Conservation (phyloP, 1,140 invertebrate genomes). For the Chlorops oryzae region DNA sequence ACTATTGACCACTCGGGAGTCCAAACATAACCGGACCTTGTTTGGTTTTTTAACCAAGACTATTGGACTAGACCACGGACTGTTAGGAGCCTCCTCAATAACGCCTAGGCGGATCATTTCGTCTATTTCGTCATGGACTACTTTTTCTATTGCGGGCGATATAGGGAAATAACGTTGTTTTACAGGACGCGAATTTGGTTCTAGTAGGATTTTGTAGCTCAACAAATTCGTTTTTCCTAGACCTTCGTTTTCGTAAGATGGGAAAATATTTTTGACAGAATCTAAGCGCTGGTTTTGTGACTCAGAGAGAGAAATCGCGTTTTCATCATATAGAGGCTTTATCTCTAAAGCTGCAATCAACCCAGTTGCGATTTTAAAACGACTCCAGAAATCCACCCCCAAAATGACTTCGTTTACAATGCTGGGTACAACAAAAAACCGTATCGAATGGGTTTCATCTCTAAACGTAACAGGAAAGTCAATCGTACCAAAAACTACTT, state of each 20-base stretch:
- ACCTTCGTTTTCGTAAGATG: not conserved
- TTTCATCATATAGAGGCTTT: no score
- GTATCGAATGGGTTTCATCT: not conserved
- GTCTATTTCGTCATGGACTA: slow-evolving; percentile 7
- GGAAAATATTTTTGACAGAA: not conserved
- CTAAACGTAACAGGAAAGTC: no score
- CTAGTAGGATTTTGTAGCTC: slow-evolving; percentile 2
- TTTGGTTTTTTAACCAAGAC: slow-evolving; percentile 13
- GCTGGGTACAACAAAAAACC: not conserved
- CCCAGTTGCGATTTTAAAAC: no score
- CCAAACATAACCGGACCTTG: slow-evolving; percentile 33
- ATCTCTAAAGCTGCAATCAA: no score
- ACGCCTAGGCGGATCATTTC: slow-evolving; percentile 1
- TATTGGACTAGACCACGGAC: slow-evolving; percentile 6
- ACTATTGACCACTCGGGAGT: slow-evolving; percentile 40
- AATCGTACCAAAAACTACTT: not conserved
- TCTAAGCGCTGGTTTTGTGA: not conserved
- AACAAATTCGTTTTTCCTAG: slow-evolving; percentile 4
- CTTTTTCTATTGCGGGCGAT: slow-evolving; percentile 7
- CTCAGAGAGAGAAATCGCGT: no score
- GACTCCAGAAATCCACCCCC: not conserved
- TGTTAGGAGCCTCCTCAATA: slow-evolving; percentile 6
- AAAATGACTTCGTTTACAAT: not conserved
- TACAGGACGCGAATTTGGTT: not conserved
- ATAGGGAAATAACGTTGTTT: slow-evolving; percentile 12